Evolutionary conservation across 2,113 vertebrate genomes (phyloP).

Genomic region (Gymnarchus niloticus): DNA sequence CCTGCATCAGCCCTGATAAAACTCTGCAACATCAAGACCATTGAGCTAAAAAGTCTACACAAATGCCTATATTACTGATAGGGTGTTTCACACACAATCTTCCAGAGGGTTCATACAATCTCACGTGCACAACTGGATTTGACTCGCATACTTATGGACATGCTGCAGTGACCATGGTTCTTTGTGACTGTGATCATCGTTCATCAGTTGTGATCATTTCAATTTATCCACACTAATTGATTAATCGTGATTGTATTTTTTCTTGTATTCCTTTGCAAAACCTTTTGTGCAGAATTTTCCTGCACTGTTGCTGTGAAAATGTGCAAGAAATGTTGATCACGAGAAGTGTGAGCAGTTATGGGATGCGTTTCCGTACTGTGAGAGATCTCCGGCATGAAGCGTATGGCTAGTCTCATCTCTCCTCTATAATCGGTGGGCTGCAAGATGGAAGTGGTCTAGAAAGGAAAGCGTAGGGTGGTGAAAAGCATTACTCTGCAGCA

Average conservation of each 20-base stretch:
- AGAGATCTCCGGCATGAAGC: slow-evolving; percentile 78
- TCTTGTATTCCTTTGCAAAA: neutral
- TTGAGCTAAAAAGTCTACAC: neutral
- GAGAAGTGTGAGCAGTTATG: neutral
- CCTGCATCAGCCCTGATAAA: neutral
- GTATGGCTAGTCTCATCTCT: slow-evolving; percentile 81
- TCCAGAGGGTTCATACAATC: neutral
- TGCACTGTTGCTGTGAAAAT: neutral
- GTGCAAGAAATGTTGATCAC: neutral
- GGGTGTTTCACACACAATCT: neutral
- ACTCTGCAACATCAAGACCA: neutral
- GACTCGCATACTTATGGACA: neutral
- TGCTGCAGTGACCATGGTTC: neutral
- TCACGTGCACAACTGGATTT: neutral
- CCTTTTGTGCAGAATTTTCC: neutral
- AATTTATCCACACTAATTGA: neutral
- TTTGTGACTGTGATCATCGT: too few species aligned
- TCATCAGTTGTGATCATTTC: neutral
- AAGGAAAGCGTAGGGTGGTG: neutral
- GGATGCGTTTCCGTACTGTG: slow-evolving; percentile 54
- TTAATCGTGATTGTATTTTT: too few species aligned
- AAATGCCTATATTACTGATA: neutral
- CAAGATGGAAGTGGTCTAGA: slow-evolving; percentile 61
- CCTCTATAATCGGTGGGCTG: slow-evolving; percentile 68
- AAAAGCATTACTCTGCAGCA: too few species aligned